These are phyloP conservation scores for Pseudochaenichthys georgianus DNA, from an alignment of 2,797 vertebrate species.

Conservation along the genomic window DNA sequence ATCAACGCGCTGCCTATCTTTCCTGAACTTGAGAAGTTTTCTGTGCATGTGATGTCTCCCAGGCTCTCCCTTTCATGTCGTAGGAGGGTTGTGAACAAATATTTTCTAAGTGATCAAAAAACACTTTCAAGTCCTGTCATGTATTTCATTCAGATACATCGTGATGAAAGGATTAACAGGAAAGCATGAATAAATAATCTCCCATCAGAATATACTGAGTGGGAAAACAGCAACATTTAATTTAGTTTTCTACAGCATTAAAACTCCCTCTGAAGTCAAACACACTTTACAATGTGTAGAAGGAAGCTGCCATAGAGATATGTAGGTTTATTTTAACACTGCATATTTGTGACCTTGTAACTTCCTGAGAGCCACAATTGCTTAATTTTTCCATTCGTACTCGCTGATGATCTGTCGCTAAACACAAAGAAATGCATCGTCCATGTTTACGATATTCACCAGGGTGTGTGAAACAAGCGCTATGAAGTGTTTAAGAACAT, in stretches of 20 bases:
- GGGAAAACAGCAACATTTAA: neutral
- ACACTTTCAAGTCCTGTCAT: conserved; percentile 28
- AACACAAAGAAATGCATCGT: neutral
- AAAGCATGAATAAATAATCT: conserved; percentile 47
- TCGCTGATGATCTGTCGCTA: neutral
- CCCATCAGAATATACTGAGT: neutral
- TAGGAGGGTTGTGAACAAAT: neutral
- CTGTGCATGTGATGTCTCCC: conserved; percentile 16
- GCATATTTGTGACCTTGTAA: neutral
- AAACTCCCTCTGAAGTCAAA: conserved; percentile 12
- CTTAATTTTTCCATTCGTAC: neutral
- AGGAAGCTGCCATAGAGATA: neutral
- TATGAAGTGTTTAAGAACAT: neutral
- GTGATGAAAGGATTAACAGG: conserved; percentile 21
- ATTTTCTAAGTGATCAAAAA: conserved; percentile 35
- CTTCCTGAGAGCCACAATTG: neutral
- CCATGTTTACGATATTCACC: neutral
- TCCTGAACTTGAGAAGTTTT: neutral
- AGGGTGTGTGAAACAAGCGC: neutral
- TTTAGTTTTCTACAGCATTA: neutral
- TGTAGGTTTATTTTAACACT: neutral
- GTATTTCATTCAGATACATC: conserved; percentile 28
- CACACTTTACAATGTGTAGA: neutral
- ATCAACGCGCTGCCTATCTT: neutral
- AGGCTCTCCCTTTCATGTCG: conserved; percentile 29